These are phyloP conservation scores for Acromyrmex echinatior DNA, from an alignment of 1,140 invertebrate species.

Conservation along the genomic window DNA sequence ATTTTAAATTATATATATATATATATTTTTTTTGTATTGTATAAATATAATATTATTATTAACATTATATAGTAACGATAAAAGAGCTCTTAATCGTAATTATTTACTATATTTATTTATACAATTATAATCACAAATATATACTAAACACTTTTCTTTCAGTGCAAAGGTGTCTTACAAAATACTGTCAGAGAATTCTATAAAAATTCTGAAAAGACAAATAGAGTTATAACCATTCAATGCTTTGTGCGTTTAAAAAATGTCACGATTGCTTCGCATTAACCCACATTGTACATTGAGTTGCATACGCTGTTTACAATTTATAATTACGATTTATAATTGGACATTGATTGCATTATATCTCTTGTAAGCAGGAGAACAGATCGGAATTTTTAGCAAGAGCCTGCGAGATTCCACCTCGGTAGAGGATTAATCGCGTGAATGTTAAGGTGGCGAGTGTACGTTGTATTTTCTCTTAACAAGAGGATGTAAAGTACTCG, in stretches of 20 bases:
- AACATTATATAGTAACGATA: no score
- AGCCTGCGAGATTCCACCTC: constrained; percentile 42
- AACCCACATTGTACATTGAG: background rate
- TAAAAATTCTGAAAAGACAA: background rate
- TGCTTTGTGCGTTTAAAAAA: background rate
- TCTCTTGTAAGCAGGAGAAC: background rate
- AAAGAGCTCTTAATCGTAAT: no score
- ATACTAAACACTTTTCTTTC: no score
- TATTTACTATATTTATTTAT: no score
- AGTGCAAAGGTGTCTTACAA: no score
- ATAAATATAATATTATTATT: no score
- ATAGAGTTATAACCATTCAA: background rate
- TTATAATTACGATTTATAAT: constrained; percentile 6
- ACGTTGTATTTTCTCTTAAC: constrained; percentile 63
- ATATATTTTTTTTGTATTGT: no score
- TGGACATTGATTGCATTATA: background rate
- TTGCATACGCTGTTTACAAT: background rate
- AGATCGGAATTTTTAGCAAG: constrained; percentile 38
- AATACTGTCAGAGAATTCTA: background rate
- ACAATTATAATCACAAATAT: no score
- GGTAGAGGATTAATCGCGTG: constrained; percentile 45
- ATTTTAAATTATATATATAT: no score
- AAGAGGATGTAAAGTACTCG: constrained; percentile 59
- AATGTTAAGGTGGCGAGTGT: background rate
- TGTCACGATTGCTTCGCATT: background rate